Percentiles rank a stretch among this genome's conserved stretches.
phyloP scores from a whole-genome alignment of 2,797 vertebrate species.

The Pangasius mekongensis region DNA sequence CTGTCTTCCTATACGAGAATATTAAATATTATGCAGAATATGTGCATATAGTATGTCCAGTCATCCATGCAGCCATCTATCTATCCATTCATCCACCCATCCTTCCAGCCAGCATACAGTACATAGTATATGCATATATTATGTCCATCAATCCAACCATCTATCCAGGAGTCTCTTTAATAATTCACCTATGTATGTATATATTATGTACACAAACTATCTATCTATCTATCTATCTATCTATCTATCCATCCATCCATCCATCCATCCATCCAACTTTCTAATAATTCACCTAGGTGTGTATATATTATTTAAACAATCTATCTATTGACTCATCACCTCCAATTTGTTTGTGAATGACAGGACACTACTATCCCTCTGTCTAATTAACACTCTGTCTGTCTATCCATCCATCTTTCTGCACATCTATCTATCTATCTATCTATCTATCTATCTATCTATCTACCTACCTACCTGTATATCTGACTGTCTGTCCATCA shows the following conservation, averaged over 20 bases:
- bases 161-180: neutral
- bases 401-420: neutral
- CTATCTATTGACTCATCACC: neutral
- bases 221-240: neutral
- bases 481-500: neutral
- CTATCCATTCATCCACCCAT: too few relatives aligned
- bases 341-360: too few relatives aligned
- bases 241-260: neutral
- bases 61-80: neutral
- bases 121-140: too few relatives aligned
- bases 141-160: neutral
- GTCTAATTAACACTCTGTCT: too few relatives aligned
- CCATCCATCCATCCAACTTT: neutral
- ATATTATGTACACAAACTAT: too few relatives aligned
- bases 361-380: neutral
- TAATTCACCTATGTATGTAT: too few relatives aligned
- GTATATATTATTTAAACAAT: too few relatives aligned
- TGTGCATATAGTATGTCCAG: too few relatives aligned
- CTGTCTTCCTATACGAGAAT: too few relatives aligned
- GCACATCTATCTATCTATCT: neutral
- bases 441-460: neutral
- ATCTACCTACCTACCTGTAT: neutral
- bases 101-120: neutral
- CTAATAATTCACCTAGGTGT: too few relatives aligned
- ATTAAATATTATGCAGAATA: too few relatives aligned